A percentile compares a stretch with the other conserved stretches of the same genome.
Conservation (phyloP, 2,113 vertebrate species). For the Prochilodus magdalenae region DNA sequence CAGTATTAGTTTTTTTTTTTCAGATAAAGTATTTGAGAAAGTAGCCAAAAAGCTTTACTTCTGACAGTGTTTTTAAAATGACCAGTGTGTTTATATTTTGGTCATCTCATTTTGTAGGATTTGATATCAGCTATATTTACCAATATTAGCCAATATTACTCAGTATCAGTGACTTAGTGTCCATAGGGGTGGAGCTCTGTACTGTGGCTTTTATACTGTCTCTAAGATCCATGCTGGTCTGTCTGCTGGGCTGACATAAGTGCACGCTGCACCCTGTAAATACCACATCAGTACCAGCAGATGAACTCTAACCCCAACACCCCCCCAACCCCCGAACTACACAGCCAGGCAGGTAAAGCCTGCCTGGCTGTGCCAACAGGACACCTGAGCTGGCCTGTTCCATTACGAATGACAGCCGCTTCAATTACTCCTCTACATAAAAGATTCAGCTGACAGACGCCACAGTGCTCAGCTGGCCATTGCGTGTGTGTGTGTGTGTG, state of each 20-base stretch:
- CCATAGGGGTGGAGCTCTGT: too few species aligned
- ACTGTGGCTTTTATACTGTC: background rate
- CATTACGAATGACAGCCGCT: slow-evolving; percentile 45
- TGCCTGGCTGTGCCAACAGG: background rate
- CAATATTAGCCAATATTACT: too few species aligned
- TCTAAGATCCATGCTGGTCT: background rate
- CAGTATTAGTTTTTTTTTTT: too few species aligned
- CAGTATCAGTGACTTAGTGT: too few species aligned
- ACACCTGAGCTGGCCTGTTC: slow-evolving; percentile 49
- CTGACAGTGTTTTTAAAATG: too few species aligned
- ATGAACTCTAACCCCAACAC: background rate
- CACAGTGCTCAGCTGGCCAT: background rate
- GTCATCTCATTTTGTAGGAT: too few species aligned
- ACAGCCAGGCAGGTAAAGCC: background rate
- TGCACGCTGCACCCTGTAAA: background rate
- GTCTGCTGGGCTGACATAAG: background rate
- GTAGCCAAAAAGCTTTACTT: too few species aligned
- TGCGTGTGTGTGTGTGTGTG: background rate
- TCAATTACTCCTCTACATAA: slow-evolving; percentile 43
- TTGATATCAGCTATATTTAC: too few species aligned
- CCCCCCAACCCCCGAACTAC: background rate
- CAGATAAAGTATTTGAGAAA: too few species aligned
- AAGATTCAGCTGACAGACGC: slow-evolving; percentile 36
- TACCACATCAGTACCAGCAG: background rate
- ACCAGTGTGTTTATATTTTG: too few species aligned